These are phyloP conservation scores for Parus major DNA, from an alignment of 2,113 vertebrate genomes.

Conservation along the genomic window DNA sequence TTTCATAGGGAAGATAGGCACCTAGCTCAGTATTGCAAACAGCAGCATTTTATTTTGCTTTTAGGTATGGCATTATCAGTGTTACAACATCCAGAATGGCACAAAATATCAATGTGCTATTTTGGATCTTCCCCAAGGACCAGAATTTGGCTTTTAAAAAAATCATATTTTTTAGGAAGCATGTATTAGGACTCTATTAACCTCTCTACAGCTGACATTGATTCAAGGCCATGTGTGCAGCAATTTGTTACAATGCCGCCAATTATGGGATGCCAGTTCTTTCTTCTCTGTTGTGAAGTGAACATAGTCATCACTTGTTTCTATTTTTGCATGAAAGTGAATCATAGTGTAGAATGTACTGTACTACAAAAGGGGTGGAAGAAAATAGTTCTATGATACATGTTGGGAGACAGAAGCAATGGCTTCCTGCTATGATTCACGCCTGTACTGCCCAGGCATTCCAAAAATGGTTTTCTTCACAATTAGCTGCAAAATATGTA, in stretches of 20 bases:
- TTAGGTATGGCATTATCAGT: neutral
- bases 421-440: slow-evolving; percentile 59
- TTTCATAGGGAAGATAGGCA: neutral
- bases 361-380: slow-evolving; percentile 57
- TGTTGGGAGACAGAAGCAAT: slow-evolving; percentile 54
- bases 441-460: slow-evolving; percentile 29
- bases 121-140: neutral
- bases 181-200: neutral
- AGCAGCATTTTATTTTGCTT: neutral
- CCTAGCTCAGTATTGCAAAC: neutral
- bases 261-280: slow-evolving; percentile 12
- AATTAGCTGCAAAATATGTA: slow-evolving; percentile 44
- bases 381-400: slow-evolving; percentile 56
- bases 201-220: neutral
- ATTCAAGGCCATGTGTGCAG: neutral
- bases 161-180: neutral
- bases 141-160: neutral
- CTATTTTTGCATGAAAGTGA: slow-evolving; percentile 61
- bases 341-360: slow-evolving; percentile 63
- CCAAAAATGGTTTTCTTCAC: slow-evolving; percentile 51
- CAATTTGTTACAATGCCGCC: neutral
- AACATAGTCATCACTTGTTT: neutral
- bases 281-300: slow-evolving; percentile 20
- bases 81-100: neutral
- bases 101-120: neutral